A percentile compares a stretch with the other conserved stretches of the same genome.
Conservation (phyloP, 2,888 invertebrate species). For the Yponomeuta evonymella region DNA sequence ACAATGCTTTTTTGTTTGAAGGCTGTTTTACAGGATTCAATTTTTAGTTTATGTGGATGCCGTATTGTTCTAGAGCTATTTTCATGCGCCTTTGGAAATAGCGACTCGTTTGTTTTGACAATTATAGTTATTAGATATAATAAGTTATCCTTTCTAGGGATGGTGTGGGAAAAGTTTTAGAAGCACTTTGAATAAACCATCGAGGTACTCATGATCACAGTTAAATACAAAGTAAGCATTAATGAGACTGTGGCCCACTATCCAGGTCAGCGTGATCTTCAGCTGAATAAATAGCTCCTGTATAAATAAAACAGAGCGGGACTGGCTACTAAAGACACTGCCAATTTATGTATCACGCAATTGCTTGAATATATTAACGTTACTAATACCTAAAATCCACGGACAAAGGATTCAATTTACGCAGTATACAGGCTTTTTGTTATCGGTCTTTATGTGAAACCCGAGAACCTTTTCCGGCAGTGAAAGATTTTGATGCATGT, state of each 20-base stretch:
- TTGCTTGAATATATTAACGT: not conserved
- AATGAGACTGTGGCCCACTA: slow-evolving; percentile 52
- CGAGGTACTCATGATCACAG: not conserved
- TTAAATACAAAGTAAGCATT: not conserved
- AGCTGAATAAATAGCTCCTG: slow-evolving; percentile 69
- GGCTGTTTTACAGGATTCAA: too few species aligned
- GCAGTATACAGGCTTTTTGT: not conserved
- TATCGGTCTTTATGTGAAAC: slow-evolving; percentile 8
- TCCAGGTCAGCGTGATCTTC: slow-evolving; percentile 56
- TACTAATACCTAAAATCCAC: not conserved
- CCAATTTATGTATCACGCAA: slow-evolving; percentile 41
- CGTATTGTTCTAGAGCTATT: too few species aligned
- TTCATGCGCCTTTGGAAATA: too few species aligned
- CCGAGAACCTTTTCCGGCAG: slow-evolving; percentile 33
- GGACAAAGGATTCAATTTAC: not conserved
- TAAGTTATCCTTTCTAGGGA: not conserved
- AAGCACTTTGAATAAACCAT: not conserved
- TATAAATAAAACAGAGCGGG: slow-evolving; percentile 60
- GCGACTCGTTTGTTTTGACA: too few species aligned
- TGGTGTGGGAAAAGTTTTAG: not conserved
- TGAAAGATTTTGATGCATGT: slow-evolving; percentile 42
- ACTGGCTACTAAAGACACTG: slow-evolving; percentile 33
- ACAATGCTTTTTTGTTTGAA: too few species aligned
- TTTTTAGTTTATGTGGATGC: too few species aligned
- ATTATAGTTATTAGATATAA: too few species aligned